Percentiles rank a stretch among this genome's conserved stretches.
Evolutionary conservation across 2,113 vertebrate genomes (phyloP).

Genomic region (Ciconia maguari): DNA sequence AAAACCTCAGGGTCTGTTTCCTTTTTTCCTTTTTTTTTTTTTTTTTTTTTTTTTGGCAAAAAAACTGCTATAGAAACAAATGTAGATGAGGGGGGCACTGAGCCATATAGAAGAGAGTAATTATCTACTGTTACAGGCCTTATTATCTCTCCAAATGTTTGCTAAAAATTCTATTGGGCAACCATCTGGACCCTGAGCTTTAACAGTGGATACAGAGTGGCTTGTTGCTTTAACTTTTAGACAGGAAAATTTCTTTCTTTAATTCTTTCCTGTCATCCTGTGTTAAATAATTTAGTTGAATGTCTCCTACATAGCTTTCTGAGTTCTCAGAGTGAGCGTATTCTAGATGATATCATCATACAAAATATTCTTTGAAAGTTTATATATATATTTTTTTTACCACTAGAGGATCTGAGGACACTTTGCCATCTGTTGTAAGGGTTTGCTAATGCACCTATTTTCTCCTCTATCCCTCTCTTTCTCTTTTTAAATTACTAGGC

Average conservation of each 20-base stretch:
- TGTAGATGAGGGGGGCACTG: constrained; percentile 73
- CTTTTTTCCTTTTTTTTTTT: background rate
- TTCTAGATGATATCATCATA: constrained; percentile 57
- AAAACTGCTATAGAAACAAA: constrained; percentile 70
- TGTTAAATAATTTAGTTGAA: constrained; percentile 77
- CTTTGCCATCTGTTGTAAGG: constrained; percentile 77
- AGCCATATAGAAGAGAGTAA: constrained; percentile 80
- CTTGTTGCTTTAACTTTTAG: constrained; percentile 69
- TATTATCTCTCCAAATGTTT: constrained; percentile 86
- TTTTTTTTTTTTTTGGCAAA: constrained; percentile 62
- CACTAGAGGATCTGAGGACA: constrained; percentile 70
- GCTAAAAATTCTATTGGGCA: constrained; percentile 81
- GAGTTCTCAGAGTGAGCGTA: constrained; percentile 57
- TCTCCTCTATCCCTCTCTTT: background rate
- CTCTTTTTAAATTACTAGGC: constrained; percentile 43
- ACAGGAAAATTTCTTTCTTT: constrained; percentile 67
- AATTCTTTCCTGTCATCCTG: constrained; percentile 71
- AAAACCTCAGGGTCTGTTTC: background rate
- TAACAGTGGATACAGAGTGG: constrained; percentile 66
- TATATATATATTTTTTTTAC: background rate
- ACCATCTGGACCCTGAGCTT: constrained; percentile 81
- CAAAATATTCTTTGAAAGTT: constrained; percentile 69
- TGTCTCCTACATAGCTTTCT: constrained; percentile 60
- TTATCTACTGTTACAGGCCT: constrained; percentile 80
- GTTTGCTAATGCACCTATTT: constrained; percentile 72